phyloP scores from a whole-genome alignment of 53 echinoderm and acorn worm genomes.

The Holothuria leucospilota region DNA sequence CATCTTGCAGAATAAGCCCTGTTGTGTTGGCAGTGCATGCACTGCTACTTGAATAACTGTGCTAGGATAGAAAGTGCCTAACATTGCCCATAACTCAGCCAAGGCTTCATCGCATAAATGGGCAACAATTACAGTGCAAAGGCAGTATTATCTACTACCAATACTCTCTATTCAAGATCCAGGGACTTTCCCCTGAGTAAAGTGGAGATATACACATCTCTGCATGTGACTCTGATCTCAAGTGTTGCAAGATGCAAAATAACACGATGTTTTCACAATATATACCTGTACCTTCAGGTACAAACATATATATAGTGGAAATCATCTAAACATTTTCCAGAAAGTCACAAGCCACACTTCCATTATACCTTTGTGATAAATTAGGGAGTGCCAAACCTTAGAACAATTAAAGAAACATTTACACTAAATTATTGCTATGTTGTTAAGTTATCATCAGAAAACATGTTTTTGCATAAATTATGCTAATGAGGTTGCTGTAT shows the following conservation, averaged over 20 bases:
- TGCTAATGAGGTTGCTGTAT: background rate
- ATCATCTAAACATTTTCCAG: no score
- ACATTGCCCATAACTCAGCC: constrained; percentile 10
- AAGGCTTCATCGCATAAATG: background rate
- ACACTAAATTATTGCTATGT: no score
- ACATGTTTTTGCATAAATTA: constrained; percentile 9
- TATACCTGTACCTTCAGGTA: no score
- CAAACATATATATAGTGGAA: no score
- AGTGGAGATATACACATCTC: constrained; percentile 17
- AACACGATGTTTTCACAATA: no score
- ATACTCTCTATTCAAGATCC: constrained; percentile 24
- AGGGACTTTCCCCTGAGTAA: constrained; percentile 41
- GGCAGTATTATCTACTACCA: constrained; percentile 7
- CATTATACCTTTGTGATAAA: no score
- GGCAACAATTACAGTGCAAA: background rate
- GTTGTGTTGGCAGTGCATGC: constrained; percentile 4
- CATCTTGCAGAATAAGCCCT: constrained; percentile 37
- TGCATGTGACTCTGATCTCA: constrained; percentile 27
- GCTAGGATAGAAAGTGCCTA: constrained; percentile 6
- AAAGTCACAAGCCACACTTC: no score
- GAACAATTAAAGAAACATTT: no score
- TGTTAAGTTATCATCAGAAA: no score
- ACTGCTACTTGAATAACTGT: constrained; percentile 28
- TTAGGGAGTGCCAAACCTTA: no score
- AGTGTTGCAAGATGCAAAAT: background rate